These are phyloP conservation scores for Pao palembangensis DNA, from an alignment of 2,113 vertebrate species.

Conservation along the genomic window DNA sequence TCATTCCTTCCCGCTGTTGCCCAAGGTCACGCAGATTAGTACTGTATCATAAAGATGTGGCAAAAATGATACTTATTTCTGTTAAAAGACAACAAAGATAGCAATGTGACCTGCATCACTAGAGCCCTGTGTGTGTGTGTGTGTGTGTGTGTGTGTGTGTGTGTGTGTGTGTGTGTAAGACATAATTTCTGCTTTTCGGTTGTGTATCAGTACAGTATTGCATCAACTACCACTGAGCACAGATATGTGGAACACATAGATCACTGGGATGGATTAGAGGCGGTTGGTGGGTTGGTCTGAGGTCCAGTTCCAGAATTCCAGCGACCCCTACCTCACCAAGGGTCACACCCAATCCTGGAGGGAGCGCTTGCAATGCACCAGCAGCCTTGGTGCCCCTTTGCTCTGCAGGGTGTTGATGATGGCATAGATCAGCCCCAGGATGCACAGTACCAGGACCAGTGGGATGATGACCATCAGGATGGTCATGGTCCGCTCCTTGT, in stretches of 20 bases:
- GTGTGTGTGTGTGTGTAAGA: constrained; percentile 23
- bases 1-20: too few relatives aligned
- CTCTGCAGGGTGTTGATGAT: constrained; percentile 93
- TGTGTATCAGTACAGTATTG: constrained; percentile 44
- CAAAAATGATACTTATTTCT: too few relatives aligned
- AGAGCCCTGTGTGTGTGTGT: background rate
- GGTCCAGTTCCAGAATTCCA: constrained; percentile 27
- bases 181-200: constrained; percentile 21
- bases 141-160: constrained; percentile 19
- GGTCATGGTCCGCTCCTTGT: constrained; percentile 84
- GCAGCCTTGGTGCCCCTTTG: constrained; percentile 87
- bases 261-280: constrained; percentile 28
- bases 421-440: constrained; percentile 86
- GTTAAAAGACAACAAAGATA: too few relatives aligned
- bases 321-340: background rate
- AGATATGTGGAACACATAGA: constrained; percentile 35
- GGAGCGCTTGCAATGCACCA: constrained; percentile 96
- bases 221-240: constrained; percentile 46
- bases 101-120: background rate
- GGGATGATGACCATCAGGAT: constrained; percentile 89
- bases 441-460: constrained; percentile 88
- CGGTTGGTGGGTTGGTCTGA: constrained; percentile 18
- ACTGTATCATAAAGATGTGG: too few relatives aligned
- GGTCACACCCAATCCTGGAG: constrained; percentile 97
- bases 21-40: too few relatives aligned